These are phyloP conservation scores for Pollimyrus isidori DNA, from an alignment of 2,113 vertebrate genomes.

Conservation along the genomic window DNA sequence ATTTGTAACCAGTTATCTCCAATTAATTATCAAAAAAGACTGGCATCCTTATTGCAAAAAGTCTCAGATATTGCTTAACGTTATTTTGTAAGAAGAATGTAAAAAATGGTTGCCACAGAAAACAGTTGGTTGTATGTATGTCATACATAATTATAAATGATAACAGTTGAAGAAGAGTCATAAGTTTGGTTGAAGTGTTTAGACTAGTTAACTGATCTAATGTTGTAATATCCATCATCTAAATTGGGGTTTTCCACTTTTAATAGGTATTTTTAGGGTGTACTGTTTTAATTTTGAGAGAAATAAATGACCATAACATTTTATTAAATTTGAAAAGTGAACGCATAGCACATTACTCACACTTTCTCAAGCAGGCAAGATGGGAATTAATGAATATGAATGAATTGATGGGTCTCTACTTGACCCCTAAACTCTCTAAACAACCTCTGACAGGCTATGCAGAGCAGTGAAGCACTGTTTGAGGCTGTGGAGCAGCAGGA, in stretches of 20 bases:
- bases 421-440: background rate
- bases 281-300: background rate
- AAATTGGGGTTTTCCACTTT: background rate
- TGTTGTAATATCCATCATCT: background rate
- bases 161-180: background rate
- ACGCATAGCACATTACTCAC: background rate
- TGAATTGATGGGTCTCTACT: background rate
- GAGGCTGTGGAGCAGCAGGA: conserved; percentile 95
- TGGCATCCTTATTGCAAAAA: background rate
- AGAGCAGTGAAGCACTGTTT: conserved; percentile 82
- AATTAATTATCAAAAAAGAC: background rate
- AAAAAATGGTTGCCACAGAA: background rate
- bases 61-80: background rate
- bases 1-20: background rate
- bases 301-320: background rate
- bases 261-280: background rate
- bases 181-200: background rate
- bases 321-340: background rate
- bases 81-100: background rate
- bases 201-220: background rate
- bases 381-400: background rate
- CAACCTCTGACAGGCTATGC: conserved; percentile 65
- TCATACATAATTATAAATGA: background rate
- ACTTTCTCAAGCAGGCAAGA: background rate
- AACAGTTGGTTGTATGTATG: background rate